Evolutionary conservation across 2,113 vertebrate species (phyloP).

Genomic region (Semnornis frantzii): DNA sequence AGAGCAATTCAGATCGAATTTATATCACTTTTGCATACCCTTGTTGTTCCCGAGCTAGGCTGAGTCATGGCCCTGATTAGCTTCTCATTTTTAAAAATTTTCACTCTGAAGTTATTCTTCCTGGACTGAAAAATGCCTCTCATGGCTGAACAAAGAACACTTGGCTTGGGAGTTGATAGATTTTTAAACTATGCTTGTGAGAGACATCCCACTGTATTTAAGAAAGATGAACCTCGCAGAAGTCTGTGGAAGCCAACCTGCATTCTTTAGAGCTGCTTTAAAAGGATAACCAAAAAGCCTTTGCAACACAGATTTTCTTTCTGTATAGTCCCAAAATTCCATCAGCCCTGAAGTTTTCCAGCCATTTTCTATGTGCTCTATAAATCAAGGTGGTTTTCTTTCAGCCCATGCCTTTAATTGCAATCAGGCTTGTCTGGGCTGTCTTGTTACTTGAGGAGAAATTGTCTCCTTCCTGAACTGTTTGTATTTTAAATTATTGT

Average conservation of each 20-base stretch:
- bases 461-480: not conserved
- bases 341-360: not conserved
- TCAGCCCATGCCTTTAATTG: not conserved
- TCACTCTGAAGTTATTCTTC: slow-evolving; percentile 9
- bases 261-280: not conserved
- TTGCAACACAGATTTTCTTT: not conserved
- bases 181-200: slow-evolving; percentile 9
- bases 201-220: not conserved
- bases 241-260: not conserved
- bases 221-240: slow-evolving; percentile 32
- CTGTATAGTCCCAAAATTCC: not conserved
- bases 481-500: not conserved
- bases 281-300: not conserved
- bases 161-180: slow-evolving; percentile 1
- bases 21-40: not conserved
- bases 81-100: not conserved
- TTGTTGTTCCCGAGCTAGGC: not conserved
- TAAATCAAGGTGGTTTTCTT: not conserved
- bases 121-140: slow-evolving; percentile 39
- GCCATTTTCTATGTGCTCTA: not conserved
- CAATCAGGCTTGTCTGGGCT: not conserved
- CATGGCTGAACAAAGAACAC: slow-evolving; percentile 1
- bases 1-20: not conserved
- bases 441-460: not conserved
- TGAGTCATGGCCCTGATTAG: slow-evolving; percentile 29